Percentiles rank a stretch among this genome's conserved stretches.
Evolutionary conservation across 2,888 invertebrate species (phyloP).

Genomic region (Drepanosiphum platanoidis): DNA sequence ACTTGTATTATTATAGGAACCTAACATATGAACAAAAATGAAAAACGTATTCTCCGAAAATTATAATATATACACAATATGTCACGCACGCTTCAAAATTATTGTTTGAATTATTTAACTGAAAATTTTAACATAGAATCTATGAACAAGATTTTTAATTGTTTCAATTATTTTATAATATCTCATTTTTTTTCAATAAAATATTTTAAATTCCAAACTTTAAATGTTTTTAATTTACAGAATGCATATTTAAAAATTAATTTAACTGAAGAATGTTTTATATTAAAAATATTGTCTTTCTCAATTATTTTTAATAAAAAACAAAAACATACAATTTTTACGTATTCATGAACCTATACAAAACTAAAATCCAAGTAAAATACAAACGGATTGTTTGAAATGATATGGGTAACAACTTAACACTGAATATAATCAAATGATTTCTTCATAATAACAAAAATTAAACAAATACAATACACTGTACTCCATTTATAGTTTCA

Average conservation of each 20-base stretch:
- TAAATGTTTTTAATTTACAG: not conserved
- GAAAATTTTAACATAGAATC: not conserved
- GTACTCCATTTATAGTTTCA: too few species aligned
- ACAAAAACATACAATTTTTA: not conserved
- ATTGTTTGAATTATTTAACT: not conserved
- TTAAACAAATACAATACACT: not conserved
- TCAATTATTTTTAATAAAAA: not conserved
- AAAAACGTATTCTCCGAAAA: not conserved
- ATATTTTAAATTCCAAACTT: not conserved
- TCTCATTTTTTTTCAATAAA: not conserved
- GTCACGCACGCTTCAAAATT: not conserved
- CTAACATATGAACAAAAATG: not conserved
- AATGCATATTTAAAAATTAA: slow-evolving; percentile 7
- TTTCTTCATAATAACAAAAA: not conserved
- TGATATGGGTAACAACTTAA: not conserved
- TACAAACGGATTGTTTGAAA: not conserved
- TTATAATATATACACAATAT: not conserved
- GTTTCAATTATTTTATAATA: not conserved
- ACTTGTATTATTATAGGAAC: not conserved
- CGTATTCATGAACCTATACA: not conserved
- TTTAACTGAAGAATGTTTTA: not conserved
- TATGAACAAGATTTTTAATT: not conserved
- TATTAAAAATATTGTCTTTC: not conserved
- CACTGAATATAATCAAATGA: not conserved
- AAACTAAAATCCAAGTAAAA: not conserved